These are phyloP conservation scores for Diprion similis DNA, from an alignment of 1,140 invertebrate species.

Conservation along the genomic window DNA sequence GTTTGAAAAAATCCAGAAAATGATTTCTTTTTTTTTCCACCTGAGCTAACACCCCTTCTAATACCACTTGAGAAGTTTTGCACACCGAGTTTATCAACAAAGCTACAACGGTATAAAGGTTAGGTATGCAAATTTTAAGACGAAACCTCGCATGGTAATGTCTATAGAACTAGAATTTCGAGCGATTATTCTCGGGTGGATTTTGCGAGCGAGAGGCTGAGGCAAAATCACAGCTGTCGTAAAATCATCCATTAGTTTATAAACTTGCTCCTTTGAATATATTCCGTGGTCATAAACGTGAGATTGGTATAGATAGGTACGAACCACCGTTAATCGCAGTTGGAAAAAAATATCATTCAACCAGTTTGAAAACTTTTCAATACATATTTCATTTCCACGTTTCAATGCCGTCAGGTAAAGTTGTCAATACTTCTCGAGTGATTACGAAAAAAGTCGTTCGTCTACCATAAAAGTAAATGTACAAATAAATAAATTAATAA, in stretches of 20 bases:
- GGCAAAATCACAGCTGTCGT: background rate
- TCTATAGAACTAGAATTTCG: background rate
- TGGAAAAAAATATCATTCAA: background rate
- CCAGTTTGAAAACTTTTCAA: background rate
- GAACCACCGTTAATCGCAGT: background rate
- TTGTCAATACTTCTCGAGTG: background rate
- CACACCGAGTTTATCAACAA: too few species aligned
- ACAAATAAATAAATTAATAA: slow-evolving; percentile 42
- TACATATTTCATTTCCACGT: slow-evolving; percentile 6
- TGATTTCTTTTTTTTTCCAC: background rate
- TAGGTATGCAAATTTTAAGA: too few species aligned
- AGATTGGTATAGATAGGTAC: background rate
- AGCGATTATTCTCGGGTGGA: background rate
- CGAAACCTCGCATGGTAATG: background rate
- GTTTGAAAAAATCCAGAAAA: background rate
- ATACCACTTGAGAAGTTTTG: too few species aligned
- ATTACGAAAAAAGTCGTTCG: slow-evolving; percentile 32
- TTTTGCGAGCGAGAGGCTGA: background rate
- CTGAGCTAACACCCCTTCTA: too few species aligned
- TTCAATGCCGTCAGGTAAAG: background rate
- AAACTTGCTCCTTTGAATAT: background rate
- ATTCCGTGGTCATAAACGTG: background rate
- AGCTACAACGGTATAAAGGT: too few species aligned
- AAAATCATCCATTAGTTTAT: background rate
- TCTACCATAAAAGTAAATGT: background rate